A percentile compares a stretch with the other conserved stretches of the same genome.
Evolutionary conservation across 2,113 vertebrate species (phyloP).

Genomic region (Callopanchax toddi): DNA sequence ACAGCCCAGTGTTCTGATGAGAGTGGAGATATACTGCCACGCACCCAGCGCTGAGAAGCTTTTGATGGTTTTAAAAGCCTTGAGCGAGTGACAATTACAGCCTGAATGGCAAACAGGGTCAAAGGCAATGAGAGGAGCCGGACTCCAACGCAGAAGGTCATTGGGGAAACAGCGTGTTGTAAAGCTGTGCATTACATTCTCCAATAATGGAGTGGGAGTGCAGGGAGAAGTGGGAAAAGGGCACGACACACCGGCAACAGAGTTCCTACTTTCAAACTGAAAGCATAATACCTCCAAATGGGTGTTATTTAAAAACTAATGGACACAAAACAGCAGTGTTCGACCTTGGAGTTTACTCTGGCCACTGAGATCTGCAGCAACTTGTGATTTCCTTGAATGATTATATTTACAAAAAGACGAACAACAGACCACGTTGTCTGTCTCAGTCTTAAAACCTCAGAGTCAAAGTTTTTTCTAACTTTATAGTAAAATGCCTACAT

Average conservation of each 20-base stretch:
- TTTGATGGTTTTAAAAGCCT: conserved; percentile 72
- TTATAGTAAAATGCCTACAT: no score
- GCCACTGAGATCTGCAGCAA: conserved; percentile 1
- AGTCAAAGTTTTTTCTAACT: no score
- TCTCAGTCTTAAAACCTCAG: no score
- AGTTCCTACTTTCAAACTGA: not conserved
- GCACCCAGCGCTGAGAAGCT: conserved; percentile 55
- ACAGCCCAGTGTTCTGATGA: conserved; percentile 69
- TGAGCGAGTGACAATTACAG: conserved; percentile 71
- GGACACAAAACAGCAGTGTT: not conserved
- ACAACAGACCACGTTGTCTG: not conserved
- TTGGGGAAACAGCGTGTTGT: conserved; percentile 32
- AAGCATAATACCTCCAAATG: not conserved
- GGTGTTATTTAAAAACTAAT: not conserved
- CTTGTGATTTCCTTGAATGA: not conserved
- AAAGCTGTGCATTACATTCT: conserved; percentile 38
- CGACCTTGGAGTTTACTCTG: not conserved
- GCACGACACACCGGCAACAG: not conserved
- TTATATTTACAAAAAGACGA: not conserved
- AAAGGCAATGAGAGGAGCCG: conserved; percentile 56
- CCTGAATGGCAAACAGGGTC: conserved; percentile 70
- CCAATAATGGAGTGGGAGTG: conserved; percentile 22
- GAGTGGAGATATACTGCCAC: conserved; percentile 67
- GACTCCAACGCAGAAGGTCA: conserved; percentile 58
- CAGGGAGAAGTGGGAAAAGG: conserved; percentile 1